Evolutionary conservation across 1,140 invertebrate genomes (phyloP).

Genomic region (Zaprionus camerounensis): DNA sequence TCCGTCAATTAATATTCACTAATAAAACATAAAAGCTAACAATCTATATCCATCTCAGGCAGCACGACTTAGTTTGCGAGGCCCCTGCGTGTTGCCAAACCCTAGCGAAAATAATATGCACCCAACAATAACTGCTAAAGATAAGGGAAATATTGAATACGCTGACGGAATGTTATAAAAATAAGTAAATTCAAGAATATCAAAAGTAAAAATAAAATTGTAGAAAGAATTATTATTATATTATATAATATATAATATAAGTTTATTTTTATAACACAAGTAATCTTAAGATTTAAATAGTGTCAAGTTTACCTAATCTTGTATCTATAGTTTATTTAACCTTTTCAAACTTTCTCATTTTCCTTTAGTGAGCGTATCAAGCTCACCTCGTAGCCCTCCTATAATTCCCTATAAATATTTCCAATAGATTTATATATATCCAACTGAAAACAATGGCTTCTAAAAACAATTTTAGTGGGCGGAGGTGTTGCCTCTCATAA

Average conservation of each 20-base stretch:
- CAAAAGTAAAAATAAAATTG: background rate
- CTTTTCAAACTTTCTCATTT: background rate
- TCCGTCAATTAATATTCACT: constrained; percentile 24
- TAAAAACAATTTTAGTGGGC: constrained; percentile 63
- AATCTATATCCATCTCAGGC: constrained; percentile 42
- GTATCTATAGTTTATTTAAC: background rate
- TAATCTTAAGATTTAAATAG: no score
- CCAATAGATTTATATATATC: constrained; percentile 23
- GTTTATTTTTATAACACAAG: no score
- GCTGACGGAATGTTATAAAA: background rate
- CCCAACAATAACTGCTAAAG: background rate
- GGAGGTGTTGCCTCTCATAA: constrained; percentile 59
- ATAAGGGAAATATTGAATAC: background rate
- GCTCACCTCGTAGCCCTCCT: constrained; percentile 33
- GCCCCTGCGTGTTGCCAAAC: constrained; percentile 46
- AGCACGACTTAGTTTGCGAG: constrained; percentile 74
- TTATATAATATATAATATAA: background rate
- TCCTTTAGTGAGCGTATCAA: background rate
- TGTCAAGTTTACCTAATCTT: background rate
- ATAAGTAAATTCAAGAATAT: background rate
- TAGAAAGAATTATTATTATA: background rate
- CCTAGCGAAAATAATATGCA: constrained; percentile 31
- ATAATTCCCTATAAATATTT: constrained; percentile 56
- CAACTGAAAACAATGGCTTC: constrained; percentile 62
- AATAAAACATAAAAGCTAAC: constrained; percentile 26